Base-by-base conservation (phyloP, 2,888 invertebrate genomes). In the Drosophila aldrichi region DNA sequence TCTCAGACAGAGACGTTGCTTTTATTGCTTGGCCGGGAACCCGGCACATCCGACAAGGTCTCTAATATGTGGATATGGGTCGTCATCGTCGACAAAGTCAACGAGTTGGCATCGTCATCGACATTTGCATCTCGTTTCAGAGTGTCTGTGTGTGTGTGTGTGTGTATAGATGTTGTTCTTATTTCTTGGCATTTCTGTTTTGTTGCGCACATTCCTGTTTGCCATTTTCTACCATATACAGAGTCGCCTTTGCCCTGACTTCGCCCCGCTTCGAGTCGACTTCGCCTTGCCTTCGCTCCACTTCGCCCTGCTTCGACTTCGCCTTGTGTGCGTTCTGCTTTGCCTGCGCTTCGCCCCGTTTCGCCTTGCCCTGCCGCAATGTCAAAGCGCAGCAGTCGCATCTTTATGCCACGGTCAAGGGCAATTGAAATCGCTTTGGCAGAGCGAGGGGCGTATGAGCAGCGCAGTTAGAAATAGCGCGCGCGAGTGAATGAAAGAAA, bases 31-130 rank as follows among this genome's bases (percentile, higher is more conserved):
- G 62, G 51, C 71, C 58, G 64, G 75, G 52, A 70, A 60, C 62
- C 58, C 63, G 62, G 36, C 64, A 54, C 25, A 67, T 51, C 34
- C 52, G 56, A 57, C 63, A 56, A 59, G 48, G 58, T 63, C 76
- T 76, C 77, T 76, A 78, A 80, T 72, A 67, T 74, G 77, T 80
- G 77, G 81, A 81, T 80, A 80, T 80, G 81, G 81, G 81, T 80
- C 79, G 81, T 66, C 79, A 74, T 62, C 60, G 70, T 70, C 62
- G 54, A 57, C 77, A 68, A 67, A 73, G 77, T 64, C 79, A 78
- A 74, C 77, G 77, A 80, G 80, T 79, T 76, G 78, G 57, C 74
- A 54, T 54, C 69, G 69, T 57, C 78, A 58, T 43, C 79, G 64
- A 73, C 79, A 79, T 78, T 78, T 78, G 76, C 78, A 78, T 78